Evolutionary conservation across 2,888 invertebrate species (phyloP).

Genomic region (Melanostoma scalare): DNA sequence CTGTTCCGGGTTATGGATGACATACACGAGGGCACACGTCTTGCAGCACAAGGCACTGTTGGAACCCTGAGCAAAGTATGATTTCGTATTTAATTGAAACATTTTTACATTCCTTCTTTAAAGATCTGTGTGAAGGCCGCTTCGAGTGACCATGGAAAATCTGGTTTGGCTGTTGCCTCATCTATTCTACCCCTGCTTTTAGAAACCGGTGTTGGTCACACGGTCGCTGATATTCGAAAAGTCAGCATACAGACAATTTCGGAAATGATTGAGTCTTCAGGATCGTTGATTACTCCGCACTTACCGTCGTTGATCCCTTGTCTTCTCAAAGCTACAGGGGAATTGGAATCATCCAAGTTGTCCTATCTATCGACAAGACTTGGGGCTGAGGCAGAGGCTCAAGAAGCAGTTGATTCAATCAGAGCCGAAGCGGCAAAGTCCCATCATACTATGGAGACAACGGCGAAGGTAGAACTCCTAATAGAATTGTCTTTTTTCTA

Average conservation of each 20-base stretch:
- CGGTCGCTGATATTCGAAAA: conserved; percentile 90
- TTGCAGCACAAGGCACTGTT: conserved; percentile 88
- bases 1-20: conserved; percentile 97
- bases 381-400: conserved; percentile 86
- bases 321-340: conserved; percentile 92
- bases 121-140: conserved; percentile 89
- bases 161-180: conserved; percentile 87
- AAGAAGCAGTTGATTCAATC: conserved; percentile 90
- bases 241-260: conserved; percentile 93
- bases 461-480: conserved; percentile 85
- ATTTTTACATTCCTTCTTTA: conserved; percentile 69
- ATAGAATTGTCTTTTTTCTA: too few species aligned
- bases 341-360: conserved; percentile 90
- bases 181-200: conserved; percentile 91
- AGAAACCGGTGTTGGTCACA: conserved; percentile 90
- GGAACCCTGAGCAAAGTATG: conserved; percentile 88
- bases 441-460: conserved; percentile 94
- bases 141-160: conserved; percentile 87
- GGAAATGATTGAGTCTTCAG: conserved; percentile 91
- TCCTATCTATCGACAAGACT: conserved; percentile 90
- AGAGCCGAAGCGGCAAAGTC: conserved; percentile 91
- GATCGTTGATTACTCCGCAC: conserved; percentile 90
- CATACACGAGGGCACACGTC: conserved; percentile 93
- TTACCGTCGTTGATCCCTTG: conserved; percentile 91
- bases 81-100: conserved; percentile 16